Base-by-base conservation (phyloP, 2,797 vertebrate species). In the Holocentrus rufus region DNA sequence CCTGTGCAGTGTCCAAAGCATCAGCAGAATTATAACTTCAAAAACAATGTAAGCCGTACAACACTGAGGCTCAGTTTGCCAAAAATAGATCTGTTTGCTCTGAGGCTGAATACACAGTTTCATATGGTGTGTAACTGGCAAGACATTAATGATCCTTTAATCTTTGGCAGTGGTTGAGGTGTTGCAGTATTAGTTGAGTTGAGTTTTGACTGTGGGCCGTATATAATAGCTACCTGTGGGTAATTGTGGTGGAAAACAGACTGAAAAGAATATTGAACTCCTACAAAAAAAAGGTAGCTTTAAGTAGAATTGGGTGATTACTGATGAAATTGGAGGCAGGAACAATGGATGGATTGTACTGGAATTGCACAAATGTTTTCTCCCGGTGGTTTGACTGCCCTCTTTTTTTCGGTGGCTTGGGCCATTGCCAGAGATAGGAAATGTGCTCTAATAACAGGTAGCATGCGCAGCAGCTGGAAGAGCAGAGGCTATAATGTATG, bases 401-500 rank as follows among this genome's bases (percentile, higher is more conserved):
- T 83, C n/a, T 81, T 86, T 74, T 46, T 80, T 84, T 81, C 78
- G 87, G 85, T 85, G 89, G 82, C 84, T 91, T 88, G 84, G 92
- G 79, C 82, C 56, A 31, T 64, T 61, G 83, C 91, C 93, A 92
- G 85, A 58, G 85, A 77, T 89, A 79, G 85, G 81, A 86, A 82
- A 87, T 90, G 77, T 81, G 69, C 83, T 88, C 80, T 72, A 73
- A 77, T 81, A 75, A 72, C 49, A 81, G 85, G 89, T 87, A 84
- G 88, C 27, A 77, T 81, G 80, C 87, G 74, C 72, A 56, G 55
- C 13, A 34, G 36, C 23, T 69, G 60, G 22, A 44, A 36, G 10
- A 59, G 42, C 34, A 39, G 1, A 14, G 47, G 14, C 50, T 22
- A 44, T 52, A 39, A 64, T 34, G 42, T 64, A 52, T 27, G 23